phyloP scores from a whole-genome alignment of 2,797 vertebrate genomes.

The Todus mexicanus region DNA sequence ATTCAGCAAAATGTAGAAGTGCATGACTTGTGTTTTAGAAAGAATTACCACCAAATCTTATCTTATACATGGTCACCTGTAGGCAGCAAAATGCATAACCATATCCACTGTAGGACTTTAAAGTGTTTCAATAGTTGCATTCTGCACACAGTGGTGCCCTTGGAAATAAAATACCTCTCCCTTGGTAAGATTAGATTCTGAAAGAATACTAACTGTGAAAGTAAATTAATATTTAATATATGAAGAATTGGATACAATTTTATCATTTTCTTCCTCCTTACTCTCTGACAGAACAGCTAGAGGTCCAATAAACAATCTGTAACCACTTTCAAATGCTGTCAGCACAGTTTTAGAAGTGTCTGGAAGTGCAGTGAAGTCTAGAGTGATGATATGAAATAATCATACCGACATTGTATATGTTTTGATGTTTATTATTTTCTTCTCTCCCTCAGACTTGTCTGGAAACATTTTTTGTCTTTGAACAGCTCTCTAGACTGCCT shows the following conservation, averaged over 20 bases:
- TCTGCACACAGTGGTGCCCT: not conserved
- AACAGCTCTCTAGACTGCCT: not conserved
- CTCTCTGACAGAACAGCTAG: not conserved
- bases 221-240: not conserved
- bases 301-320: not conserved
- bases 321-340: not conserved
- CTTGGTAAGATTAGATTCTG: not conserved
- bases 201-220: not conserved
- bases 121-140: not conserved
- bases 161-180: not conserved
- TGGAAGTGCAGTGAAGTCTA: not conserved
- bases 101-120: not conserved
- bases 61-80: fast-evolving
- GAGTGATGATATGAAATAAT: not conserved
- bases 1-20: not conserved
- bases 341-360: not conserved
- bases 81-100: not conserved
- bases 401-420: not conserved
- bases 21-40: not conserved
- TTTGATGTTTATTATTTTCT: conserved; percentile 13
- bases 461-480: not conserved
- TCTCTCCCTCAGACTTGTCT: not conserved
- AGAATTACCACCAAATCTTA: not conserved
- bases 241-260: not conserved
- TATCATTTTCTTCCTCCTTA: not conserved